Conservation (phyloP, 1,140 invertebrate species). For the Melanaphis sacchari region DNA sequence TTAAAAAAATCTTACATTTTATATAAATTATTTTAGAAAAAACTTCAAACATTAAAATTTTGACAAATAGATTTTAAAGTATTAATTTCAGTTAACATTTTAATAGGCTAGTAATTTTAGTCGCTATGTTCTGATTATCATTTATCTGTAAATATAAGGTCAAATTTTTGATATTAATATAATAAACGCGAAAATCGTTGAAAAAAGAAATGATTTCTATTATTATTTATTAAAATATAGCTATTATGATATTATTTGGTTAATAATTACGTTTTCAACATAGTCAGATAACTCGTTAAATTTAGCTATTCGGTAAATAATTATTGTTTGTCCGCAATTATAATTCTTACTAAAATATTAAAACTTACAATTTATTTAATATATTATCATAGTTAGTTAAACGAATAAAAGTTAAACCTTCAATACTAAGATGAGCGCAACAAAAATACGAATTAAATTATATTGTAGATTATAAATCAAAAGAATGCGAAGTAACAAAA, state of each 20-base stretch:
- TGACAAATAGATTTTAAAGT: background rate
- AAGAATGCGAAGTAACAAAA: background rate
- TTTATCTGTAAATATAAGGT: background rate
- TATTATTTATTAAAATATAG: background rate
- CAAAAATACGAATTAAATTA: background rate
- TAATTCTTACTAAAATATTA: background rate
- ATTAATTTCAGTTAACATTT: background rate
- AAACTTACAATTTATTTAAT: background rate
- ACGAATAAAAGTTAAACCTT: background rate
- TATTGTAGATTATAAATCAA: background rate
- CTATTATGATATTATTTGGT: background rate
- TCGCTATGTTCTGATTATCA: background rate
- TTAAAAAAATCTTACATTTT: background rate
- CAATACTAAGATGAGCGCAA: background rate
- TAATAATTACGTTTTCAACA: background rate
- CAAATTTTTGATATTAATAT: slow-evolving; percentile 4
- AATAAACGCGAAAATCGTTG: background rate
- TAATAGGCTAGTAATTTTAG: background rate
- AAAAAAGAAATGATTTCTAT: background rate
- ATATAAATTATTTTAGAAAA: background rate
- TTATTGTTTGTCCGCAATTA: background rate
- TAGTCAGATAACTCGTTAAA: background rate
- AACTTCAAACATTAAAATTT: background rate
- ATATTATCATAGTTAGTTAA: background rate
- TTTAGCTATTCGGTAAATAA: background rate